Base-by-base conservation (phyloP, 2,113 vertebrate species). In the Megaleporinus macrocephalus region DNA sequence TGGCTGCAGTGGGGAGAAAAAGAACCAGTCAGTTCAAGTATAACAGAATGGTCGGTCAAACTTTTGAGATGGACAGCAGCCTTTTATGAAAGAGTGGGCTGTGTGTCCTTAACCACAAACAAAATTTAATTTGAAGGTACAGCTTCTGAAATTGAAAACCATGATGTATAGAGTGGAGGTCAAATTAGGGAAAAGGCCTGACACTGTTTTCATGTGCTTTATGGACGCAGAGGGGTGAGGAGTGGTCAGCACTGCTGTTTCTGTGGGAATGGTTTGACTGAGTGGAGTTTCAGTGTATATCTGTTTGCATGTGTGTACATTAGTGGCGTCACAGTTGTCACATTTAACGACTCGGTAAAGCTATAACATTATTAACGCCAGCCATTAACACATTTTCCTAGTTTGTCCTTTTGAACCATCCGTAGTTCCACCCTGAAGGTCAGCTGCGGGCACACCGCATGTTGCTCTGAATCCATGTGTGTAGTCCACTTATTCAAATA, bases 1-100 rank as follows among this genome's bases (percentile, higher is more conserved):
- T 99, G 92, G 97, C 98, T 99, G 96, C 78, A 29, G 30, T 26
- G 29, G 16, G 12, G 15, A 13, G 41, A 27, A 55, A 36, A 61
- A 11, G 16, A 16, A n/a, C 20, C 13, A 57, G 27, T 47, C 68
- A n/a, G 5, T 0, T 47, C 1, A 26, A 53, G 27, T 4, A 27
- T 11, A 47, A 51, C 20, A 59, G 36, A 16, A 0, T 33, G 15
- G 11, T 14, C 9, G 10, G 11, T 65, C 4, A 49, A 6, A 4
- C 7, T 5, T 61, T 71, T 61, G 53, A 70, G 20, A 62, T 61
- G 62, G 9, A 24, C n/a, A 24, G 26, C 16, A 62, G 33, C 6
- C 44, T 7, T 44, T 36, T 57, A 68, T 44, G 33, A n/a, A 72
- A 72, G 49, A 36, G 51, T 27, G 24, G 4, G 5, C 55, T 10